A percentile compares a stretch with the other conserved stretches of the same genome.
These are phyloP conservation scores for Spongia lamella DNA, from an alignment of 37 sponge, comb jelly and placozoan genomes.

Conservation along the genomic window DNA sequence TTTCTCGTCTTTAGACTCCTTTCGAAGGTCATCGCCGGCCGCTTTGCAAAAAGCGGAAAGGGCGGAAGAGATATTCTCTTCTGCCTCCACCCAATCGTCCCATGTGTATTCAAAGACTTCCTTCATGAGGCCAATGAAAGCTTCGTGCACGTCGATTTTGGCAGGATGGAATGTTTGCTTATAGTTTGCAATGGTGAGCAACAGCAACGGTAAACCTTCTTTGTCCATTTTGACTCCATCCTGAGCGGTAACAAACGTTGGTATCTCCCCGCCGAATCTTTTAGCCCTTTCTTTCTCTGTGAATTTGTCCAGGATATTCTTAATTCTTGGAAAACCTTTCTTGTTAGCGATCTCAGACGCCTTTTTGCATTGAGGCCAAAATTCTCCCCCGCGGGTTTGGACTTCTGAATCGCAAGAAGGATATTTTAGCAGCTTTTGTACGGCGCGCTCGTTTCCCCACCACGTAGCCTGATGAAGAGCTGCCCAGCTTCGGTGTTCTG, in stretches of 20 bases:
- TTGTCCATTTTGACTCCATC: slow-evolving; percentile 6
- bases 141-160: slow-evolving; percentile 1
- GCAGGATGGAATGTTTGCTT: slow-evolving; percentile 7
- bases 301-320: slow-evolving; percentile 2
- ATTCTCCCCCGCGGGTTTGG: no score
- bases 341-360: slow-evolving; percentile 4
- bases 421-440: slow-evolving; percentile 6
- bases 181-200: slow-evolving; percentile 6
- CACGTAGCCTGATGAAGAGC: slow-evolving; percentile 37
- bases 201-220: slow-evolving; percentile 5
- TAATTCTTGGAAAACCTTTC: not conserved
- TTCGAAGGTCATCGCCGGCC: no score
- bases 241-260: slow-evolving; percentile 3
- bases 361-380: no score
- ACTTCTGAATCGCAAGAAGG: slow-evolving; percentile 30
- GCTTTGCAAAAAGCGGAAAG: no score
- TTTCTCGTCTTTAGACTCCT: no score
- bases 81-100: no score
- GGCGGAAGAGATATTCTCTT: no score
- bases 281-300: not conserved
- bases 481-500: slow-evolving; percentile 37
- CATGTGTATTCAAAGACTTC: not conserved
- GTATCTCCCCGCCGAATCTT: slow-evolving; percentile 1
- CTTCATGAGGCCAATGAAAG: slow-evolving; percentile 4
- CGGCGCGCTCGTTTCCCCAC: slow-evolving; percentile 12